Conservation (phyloP, 2,797 vertebrate species). For the Hoplostethus mediterraneus region DNA sequence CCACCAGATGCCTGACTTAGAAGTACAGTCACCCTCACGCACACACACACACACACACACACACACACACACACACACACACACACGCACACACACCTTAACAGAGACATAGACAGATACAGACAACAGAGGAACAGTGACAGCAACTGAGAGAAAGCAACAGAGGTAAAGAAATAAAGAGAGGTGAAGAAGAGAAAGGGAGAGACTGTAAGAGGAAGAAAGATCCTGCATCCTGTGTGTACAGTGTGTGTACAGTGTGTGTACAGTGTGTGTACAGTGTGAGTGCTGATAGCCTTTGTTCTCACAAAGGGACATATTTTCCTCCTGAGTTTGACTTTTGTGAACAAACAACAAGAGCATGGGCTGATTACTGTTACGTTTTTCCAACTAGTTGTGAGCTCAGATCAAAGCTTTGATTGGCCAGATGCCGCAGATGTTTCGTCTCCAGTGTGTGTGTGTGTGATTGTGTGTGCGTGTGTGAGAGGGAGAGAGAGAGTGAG, state of each 20-base stretch:
- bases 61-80: constrained; percentile 17
- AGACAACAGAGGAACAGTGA: constrained; percentile 22
- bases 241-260: constrained; percentile 24
- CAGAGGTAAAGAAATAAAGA: constrained; percentile 15
- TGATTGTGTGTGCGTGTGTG: constrained; percentile 9
- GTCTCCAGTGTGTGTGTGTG: constrained; percentile 49
- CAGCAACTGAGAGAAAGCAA: constrained; percentile 8
- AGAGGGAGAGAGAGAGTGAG: too few species aligned
- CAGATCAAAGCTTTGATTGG: constrained; percentile 71
- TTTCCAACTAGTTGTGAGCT: constrained; percentile 56
- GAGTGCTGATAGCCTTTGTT: constrained; percentile 27
- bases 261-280: constrained; percentile 7
- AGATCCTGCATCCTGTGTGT: constrained; percentile 22
- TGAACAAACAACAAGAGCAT: constrained; percentile 54
- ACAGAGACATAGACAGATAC: neutral
- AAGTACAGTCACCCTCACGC: constrained; percentile 49
- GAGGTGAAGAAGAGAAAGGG: neutral
- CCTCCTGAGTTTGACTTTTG: constrained; percentile 43
- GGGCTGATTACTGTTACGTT: constrained; percentile 63
- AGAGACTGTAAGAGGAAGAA: neutral
- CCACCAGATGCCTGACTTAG: constrained; percentile 74
- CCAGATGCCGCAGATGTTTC: constrained; percentile 70
- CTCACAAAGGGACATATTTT: constrained; percentile 24
- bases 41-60: constrained; percentile 15
- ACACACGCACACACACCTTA: constrained; percentile 10